Percentiles rank a stretch among this genome's conserved stretches.
These are phyloP conservation scores for Callopanchax toddi DNA, from an alignment of 2,113 vertebrate species.

Conservation along the genomic window DNA sequence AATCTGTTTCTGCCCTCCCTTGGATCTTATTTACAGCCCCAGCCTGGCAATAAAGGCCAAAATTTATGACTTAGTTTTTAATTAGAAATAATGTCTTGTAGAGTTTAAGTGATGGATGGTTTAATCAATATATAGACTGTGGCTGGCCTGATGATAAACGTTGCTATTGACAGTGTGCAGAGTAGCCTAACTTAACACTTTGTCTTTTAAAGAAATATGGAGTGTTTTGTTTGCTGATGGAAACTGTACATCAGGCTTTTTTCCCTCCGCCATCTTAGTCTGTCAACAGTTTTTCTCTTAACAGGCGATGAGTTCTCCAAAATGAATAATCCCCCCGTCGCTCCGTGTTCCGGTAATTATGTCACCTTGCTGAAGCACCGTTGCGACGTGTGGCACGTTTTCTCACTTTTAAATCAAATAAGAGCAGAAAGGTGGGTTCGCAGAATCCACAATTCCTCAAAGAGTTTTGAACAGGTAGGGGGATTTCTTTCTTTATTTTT, in stretches of 20 bases:
- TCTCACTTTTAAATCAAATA: slow-evolving; percentile 52
- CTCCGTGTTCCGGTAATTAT: slow-evolving; percentile 61
- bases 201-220: slow-evolving; percentile 74
- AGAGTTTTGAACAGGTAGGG: slow-evolving; percentile 35
- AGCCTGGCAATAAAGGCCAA: slow-evolving; percentile 77
- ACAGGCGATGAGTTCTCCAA: slow-evolving; percentile 38
- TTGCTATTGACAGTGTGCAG: slow-evolving; percentile 61
- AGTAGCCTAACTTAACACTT: slow-evolving; percentile 74
- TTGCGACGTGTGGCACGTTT: slow-evolving; percentile 53
- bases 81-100: slow-evolving; percentile 93
- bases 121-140: slow-evolving; percentile 81
- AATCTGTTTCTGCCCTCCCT: slow-evolving; percentile 75
- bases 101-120: slow-evolving; percentile 84
- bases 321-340: slow-evolving; percentile 53
- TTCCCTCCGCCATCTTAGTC: slow-evolving; percentile 29
- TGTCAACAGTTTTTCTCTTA: slow-evolving; percentile 47
- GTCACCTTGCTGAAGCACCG: slow-evolving; percentile 40
- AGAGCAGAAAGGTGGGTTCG: slow-evolving; percentile 35
- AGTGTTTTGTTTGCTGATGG: slow-evolving; percentile 58
- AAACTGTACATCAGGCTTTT: slow-evolving; percentile 12
- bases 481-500: slow-evolving; percentile 18
- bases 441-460: too few species aligned
- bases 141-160: slow-evolving; percentile 71
- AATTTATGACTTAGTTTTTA: slow-evolving; percentile 91
- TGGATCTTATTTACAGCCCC: slow-evolving; percentile 86